These are phyloP conservation scores for Anas acuta DNA, from an alignment of 2,797 vertebrate genomes.

Conservation along the genomic window DNA sequence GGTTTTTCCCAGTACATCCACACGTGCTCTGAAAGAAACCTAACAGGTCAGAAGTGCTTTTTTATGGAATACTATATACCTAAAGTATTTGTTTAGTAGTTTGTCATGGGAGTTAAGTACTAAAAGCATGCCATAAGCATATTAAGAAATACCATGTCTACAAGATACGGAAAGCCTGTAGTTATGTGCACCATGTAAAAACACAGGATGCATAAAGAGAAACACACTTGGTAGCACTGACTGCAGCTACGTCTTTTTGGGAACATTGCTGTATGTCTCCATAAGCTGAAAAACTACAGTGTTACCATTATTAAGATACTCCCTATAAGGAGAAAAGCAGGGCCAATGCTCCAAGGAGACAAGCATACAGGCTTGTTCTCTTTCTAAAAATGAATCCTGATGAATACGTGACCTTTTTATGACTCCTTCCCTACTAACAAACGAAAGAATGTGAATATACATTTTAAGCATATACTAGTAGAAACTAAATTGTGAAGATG, in stretches of 20 bases:
- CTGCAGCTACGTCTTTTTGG: background rate
- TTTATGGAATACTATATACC: background rate
- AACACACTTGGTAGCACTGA: background rate
- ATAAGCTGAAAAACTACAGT: background rate
- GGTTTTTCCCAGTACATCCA: background rate
- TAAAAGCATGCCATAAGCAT: background rate
- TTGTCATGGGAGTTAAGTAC: background rate
- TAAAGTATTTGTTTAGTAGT: background rate
- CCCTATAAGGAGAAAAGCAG: slow-evolving; percentile 32
- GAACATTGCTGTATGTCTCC: background rate
- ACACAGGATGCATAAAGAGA: background rate
- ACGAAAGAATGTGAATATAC: background rate
- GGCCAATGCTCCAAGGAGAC: background rate
- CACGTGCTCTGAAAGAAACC: background rate
- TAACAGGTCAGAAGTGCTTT: background rate
- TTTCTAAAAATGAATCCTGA: slow-evolving; percentile 50
- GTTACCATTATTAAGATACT: slow-evolving; percentile 5
- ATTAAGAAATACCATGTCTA: background rate
- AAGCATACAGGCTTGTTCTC: background rate
- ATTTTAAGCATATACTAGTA: background rate
- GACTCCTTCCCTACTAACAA: slow-evolving; percentile 32
- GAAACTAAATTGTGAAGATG: background rate
- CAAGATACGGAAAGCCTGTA: background rate
- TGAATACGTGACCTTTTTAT: slow-evolving; percentile 24
- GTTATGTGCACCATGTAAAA: background rate